A percentile compares a stretch with the other conserved stretches of the same genome.
Conservation (phyloP, 2,113 vertebrate genomes). For the Psilopogon haemacephalus region DNA sequence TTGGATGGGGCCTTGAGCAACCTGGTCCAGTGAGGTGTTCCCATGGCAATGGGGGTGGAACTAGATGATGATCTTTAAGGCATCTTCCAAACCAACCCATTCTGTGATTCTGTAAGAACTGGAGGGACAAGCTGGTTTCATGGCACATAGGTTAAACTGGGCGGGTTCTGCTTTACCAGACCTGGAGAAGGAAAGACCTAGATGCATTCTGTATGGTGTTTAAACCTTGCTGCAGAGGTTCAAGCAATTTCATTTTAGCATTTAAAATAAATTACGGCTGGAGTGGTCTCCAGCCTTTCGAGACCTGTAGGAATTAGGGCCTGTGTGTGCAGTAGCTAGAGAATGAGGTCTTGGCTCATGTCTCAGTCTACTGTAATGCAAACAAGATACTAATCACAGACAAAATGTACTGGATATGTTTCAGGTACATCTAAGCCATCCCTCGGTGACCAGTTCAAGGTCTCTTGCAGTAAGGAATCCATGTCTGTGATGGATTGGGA, state of each 20-base stretch:
- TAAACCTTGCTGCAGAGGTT: neutral
- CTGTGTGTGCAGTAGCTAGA: neutral
- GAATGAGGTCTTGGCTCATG: neutral
- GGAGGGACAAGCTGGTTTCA: neutral
- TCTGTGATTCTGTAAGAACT: neutral
- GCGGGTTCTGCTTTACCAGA: neutral
- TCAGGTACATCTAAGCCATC: neutral
- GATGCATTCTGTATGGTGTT: neutral
- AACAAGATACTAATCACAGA: neutral
- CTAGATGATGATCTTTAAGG: too few species aligned
- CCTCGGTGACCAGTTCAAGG: neutral
- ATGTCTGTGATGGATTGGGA: too few species aligned
- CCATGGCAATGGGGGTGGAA: too few species aligned
- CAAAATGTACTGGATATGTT: neutral
- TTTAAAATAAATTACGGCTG: neutral
- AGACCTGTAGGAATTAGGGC: neutral
- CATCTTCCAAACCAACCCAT: too few species aligned
- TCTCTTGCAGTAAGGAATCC: neutral
- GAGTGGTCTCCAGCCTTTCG: neutral
- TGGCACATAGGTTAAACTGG: neutral
- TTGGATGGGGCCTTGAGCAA: too few species aligned
- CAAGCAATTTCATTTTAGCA: neutral
- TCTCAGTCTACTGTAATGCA: neutral
- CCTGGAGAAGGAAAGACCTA: neutral
- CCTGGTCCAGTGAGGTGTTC: too few species aligned